Evolutionary conservation across 2,113 vertebrate species (phyloP), one percentile per base, ranked within the genome.

Genomic region (Melanotaenia duboulayi): DNA sequence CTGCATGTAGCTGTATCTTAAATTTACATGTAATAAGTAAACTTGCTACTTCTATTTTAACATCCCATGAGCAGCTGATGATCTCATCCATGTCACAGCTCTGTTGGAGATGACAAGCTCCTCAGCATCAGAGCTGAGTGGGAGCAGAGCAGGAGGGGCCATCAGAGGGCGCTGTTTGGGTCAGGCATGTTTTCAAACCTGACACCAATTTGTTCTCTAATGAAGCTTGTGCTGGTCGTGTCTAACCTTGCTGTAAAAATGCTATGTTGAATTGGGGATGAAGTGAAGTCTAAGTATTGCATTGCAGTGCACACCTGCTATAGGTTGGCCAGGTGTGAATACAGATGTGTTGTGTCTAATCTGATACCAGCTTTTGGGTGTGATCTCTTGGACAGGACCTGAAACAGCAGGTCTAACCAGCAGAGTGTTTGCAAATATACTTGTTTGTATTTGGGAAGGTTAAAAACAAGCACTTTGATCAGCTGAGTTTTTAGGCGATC

Each of bases 301-400:
- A 0, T 19, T n/a, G 28, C 54, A 75, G 0, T 32, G 63, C 7
- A 42, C 66, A 82, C 80, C 80, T 82, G 35, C 61, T 2, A 37
- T 7, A 3, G n/a, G 24, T 62, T 87, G 71, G 37, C 11, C 66
- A 52, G 57, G 68, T 85, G 87, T 83, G 75, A 83, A 83, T 83
- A 54, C 72, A 35, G 78, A 72, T 64, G 19, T 25, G 16, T 22
- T 0, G 46, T 78, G 67, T 81, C 64, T 57, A 32, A 65, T 59
- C 74, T 25, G 24, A 54, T 28, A 24, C n/a, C 9, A 32, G 19
- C 37, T 39, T 71, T 58, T 7, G n/a, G 32, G 5, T 59, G n/a
- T 52, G 39, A 40, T 39, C 10, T 59, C 12, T 40, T 52, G 37
- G 11, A 2, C 61, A 32, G 23, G 16, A 1, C 10, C 2, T 2